Evolutionary conservation across 1,140 invertebrate genomes (phyloP), one percentile per base, ranked within the genome.

Genomic region (Physella acuta): DNA sequence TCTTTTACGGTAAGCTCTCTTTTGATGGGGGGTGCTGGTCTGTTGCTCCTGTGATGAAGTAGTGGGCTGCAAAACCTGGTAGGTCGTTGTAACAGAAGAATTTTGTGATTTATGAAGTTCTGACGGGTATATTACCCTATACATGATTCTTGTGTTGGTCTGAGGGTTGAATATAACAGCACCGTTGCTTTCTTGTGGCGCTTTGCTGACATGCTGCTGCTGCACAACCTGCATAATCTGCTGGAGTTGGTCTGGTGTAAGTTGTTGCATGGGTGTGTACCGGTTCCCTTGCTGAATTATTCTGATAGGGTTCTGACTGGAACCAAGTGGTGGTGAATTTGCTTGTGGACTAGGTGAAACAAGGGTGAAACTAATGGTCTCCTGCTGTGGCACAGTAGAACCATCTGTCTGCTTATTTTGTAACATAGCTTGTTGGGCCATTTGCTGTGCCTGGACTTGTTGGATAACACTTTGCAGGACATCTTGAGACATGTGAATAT

Each of bases 231-330:
- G 85, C 68, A 88, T 87, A 44, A 90, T 89, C 76, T 90, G 88
- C 74, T 89, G 87, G 37, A 90, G 74, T 74, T 90, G 89, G 49
- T 88, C 84, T 68, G 87, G 82, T 2, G 87, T 86, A 44, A 90
- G 79, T 20, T 88, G 86, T 76, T 90, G 89, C 61, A 88, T 82
- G 71, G 89, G 89, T 62, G 78, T 87, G 76, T 86, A 88, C 51
- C 83, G 85, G 75, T 86, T 86, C 36, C 89, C 89, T 75, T 90
- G 88, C 68, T 90, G 89, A 39, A 90, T 87, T 52, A 90, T 88
- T 77, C 89, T 87, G 71, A 90, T 90, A 3, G 89, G 88, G 81
- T 90, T 90, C 72, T 88, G 87, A 76, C 86, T 88, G 16, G 88
- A 88, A 20, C 88, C 89, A 16, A 89, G 73, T 28, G 88, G 86